Evolutionary conservation across 2,888 invertebrate species (phyloP).

Genomic region (Mactromeris polynyma): DNA sequence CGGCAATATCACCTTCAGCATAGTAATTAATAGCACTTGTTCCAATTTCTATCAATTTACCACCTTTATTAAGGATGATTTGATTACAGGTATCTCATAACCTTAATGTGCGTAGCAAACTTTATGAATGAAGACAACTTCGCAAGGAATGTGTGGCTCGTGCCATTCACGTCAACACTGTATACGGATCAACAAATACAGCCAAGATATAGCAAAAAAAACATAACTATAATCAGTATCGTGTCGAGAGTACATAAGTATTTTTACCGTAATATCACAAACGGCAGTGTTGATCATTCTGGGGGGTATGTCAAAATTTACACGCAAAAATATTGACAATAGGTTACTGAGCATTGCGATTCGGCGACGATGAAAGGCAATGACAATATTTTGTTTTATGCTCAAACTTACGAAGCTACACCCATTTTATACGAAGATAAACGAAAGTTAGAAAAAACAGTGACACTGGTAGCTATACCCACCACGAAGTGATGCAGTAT

Average conservation of each 20-base stretch:
- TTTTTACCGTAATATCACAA: not conserved
- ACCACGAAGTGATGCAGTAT: slow-evolving; percentile 8
- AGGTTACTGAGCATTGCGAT: not conserved
- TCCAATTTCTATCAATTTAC: not conserved
- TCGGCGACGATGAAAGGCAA: not conserved
- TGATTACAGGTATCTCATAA: not conserved
- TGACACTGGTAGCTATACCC: slow-evolving; percentile 9
- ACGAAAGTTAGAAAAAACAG: not conserved
- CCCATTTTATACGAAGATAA: not conserved
- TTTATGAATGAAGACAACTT: slow-evolving; percentile 11
- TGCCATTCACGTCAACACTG: slow-evolving; percentile 48
- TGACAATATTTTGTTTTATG: not conserved
- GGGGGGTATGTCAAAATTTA: slow-evolving; percentile 15
- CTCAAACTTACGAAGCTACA: not conserved
- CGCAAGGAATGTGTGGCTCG: slow-evolving; percentile 46
- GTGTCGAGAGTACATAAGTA: not conserved
- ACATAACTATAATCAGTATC: not conserved
- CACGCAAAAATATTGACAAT: slow-evolving; percentile 9
- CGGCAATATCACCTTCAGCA: too few species aligned
- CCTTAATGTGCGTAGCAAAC: not conserved
- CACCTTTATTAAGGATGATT: not conserved
- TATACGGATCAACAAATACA: slow-evolving; percentile 35
- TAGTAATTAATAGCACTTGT: not conserved
- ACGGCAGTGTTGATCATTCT: not conserved
- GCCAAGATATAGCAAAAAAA: not conserved